phyloP scores from a whole-genome alignment of 2,888 invertebrate genomes.

The Cheilosia impressa region DNA sequence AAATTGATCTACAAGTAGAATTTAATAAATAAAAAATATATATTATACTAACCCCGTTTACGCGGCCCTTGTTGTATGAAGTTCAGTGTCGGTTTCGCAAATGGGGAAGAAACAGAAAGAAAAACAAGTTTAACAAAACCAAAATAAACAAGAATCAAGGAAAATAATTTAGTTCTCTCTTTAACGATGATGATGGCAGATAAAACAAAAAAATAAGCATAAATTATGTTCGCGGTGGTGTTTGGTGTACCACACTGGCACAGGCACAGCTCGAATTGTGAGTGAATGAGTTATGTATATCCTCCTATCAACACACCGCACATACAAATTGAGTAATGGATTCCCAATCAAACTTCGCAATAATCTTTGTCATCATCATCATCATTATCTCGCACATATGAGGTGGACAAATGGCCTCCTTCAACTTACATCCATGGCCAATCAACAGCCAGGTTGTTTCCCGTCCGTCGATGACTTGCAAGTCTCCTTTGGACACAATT shows the following conservation, averaged over 20 bases:
- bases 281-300: constrained; percentile 46
- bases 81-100: constrained; percentile 68
- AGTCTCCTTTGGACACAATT: constrained; percentile 55
- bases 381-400: constrained; percentile 50
- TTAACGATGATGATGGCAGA: constrained; percentile 68
- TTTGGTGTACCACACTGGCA: constrained; percentile 16
- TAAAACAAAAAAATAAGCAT: constrained; percentile 15
- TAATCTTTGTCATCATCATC: constrained; percentile 62
- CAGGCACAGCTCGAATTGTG: constrained; percentile 49
- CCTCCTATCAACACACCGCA: constrained; percentile 42
- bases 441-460: constrained; percentile 69
- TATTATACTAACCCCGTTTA: constrained; percentile 72
- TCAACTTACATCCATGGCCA: constrained; percentile 74
- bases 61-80: constrained; percentile 69
- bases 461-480: constrained; percentile 57
- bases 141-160: constrained; percentile 62
- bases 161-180: constrained; percentile 67
- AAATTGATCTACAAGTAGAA: neutral
- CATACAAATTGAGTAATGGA: constrained; percentile 68
- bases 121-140: constrained; percentile 51
- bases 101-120: constrained; percentile 63
- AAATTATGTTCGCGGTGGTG: constrained; percentile 45
- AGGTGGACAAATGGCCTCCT: constrained; percentile 21
- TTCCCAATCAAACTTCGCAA: constrained; percentile 69
- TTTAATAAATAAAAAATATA: constrained; percentile 13